Base-by-base conservation (phyloP, 2,888 invertebrate species). In the Nesidiocoris tenuis region DNA sequence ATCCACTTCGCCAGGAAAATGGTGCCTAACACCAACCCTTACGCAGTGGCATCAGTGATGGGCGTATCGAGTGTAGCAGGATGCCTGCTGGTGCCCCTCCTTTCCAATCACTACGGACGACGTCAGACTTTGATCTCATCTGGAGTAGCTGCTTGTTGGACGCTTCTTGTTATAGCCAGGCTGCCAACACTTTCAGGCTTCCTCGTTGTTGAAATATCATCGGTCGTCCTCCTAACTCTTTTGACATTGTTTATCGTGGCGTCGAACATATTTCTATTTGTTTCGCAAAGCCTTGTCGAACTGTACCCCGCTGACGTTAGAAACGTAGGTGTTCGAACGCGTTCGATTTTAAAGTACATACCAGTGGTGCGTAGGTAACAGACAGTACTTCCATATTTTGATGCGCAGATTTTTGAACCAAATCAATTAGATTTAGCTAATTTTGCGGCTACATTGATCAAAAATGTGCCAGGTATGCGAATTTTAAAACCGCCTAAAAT, bases 131-230 rank as follows among this genome's bases (percentile, higher is more conserved):
- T 75, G 16, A 39, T 66, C 19, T 75, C 56, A 7, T 55, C 66
- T 0, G 65, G 66, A 2, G 18, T 57, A n/a, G 39, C 57, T n/a
- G 57, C 57, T 39, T 57, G 66, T 17, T 24, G 65, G 22, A 24
- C 74, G n/a, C 55, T 75, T 17, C 65, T 75, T 9, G 24, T 24
- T 19, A 24, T 75, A n/a, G 57, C 74, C 16, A 61, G 39, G 63
- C 72, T 72, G 1, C 72, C 61, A 25, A 25, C 17, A n/a, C 24
- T 72, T n/a, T 25, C 21, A 12, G 72, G 72, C n/a, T n/a, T 72
- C 2, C 3, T n/a, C 16, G 23, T 16, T 2, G 54, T 25, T 3
- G 54, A 72, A 1, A 61, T 61, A 54, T 61, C 72, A 9, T 22
- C 63, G 1, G 61, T 39, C 22, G 54, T 39, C 2, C 61, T 22